Base-by-base conservation (phyloP, 2,797 vertebrate species). In the Hemibagrus guttatus region DNA sequence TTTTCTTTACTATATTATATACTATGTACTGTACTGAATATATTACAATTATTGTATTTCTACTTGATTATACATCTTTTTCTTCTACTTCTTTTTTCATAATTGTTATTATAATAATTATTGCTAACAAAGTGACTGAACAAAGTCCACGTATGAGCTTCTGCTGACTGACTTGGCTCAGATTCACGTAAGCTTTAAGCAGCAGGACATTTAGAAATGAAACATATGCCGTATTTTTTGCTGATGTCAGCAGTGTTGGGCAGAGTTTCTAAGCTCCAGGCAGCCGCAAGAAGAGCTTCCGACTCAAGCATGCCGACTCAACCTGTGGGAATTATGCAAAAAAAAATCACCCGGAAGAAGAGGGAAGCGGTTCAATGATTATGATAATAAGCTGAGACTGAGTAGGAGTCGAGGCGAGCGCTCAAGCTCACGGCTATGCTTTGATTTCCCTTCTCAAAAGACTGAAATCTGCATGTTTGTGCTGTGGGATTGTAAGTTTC, bases 191-290 rank as follows among this genome's bases (percentile, higher is more conserved):
- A 35, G 9, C 31, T 79, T 39, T 23, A 79, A 59, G 54, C 54
- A 26, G 54, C 9, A 28, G 52, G 72, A 75, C 49, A 28, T 75
- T 75, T 11, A 75, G n/a, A 23, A 23, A 79, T 79, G 52, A 23
- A 23, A 78, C 12, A 21, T 17, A 76, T 17, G 13, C 72, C 4
- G n/a, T 35, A 28, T 6, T 35, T 79, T 42, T 12, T 58, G 76
- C 58, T 79, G 76, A 80, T 26, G 31, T 80, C 76, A 59, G 76
- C 76, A 79, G n/a, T 26, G 39, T 11, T 35, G 28, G 21, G 75
- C 21, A 19, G 75, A 2, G 28, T 79, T 35, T 59, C 9, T 35
- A 28, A 54, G 52, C 11, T 79, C 19, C 28, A 58, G 54, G 17
- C 76, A 39, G 76, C 35, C 54, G 39, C 11, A 4, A 79, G 76